Percentiles rank a stretch among this genome's conserved stretches.
Conservation (phyloP, 2,797 vertebrate species). For the Synanceia verrucosa region DNA sequence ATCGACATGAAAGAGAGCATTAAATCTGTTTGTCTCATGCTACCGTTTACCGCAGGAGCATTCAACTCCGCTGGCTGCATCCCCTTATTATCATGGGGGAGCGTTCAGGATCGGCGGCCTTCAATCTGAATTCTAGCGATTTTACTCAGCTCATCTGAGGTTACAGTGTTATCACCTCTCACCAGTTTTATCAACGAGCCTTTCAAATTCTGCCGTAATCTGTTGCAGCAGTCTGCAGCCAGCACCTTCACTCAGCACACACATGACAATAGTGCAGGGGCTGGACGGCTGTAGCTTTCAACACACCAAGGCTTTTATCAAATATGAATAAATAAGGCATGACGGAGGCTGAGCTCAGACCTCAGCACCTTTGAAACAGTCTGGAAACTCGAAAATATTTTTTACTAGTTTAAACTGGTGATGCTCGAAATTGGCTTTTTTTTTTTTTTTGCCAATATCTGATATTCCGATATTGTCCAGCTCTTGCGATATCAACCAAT, state of each 20-base stretch:
- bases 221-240: constrained; percentile 35
- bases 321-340: background rate
- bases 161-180: constrained; percentile 52
- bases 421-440: too few species aligned
- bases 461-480: too few species aligned
- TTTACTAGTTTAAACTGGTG: too few species aligned
- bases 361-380: background rate
- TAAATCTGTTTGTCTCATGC: constrained; percentile 19
- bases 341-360: background rate
- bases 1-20: constrained; percentile 5
- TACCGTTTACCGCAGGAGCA: constrained; percentile 2
- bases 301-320: background rate
- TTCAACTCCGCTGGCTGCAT: constrained; percentile 24
- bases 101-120: constrained; percentile 7
- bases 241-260: background rate
- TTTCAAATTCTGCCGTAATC: constrained; percentile 57
- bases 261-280: background rate
- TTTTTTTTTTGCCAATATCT: too few species aligned
- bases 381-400: too few species aligned
- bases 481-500: too few species aligned
- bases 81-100: constrained; percentile 14
- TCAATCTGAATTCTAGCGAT: constrained; percentile 1
- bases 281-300: background rate
- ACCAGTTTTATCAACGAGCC: constrained; percentile 44
- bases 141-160: constrained; percentile 24